Base-by-base conservation (phyloP, 2,797 vertebrate genomes). In the Gallinago nigripennis region DNA sequence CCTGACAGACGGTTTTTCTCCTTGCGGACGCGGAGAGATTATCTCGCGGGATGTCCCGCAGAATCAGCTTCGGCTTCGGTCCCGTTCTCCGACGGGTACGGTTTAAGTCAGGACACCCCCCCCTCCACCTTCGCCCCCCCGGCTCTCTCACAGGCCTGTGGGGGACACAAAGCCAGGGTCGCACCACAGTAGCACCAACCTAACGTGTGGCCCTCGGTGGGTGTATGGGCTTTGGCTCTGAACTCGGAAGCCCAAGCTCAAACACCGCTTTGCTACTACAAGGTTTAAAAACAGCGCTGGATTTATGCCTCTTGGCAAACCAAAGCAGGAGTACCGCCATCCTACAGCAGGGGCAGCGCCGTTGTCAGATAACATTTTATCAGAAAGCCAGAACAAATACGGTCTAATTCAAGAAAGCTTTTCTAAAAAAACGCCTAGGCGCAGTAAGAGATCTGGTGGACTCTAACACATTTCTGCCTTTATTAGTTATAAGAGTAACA, bases 161-260 rank as follows among this genome's bases (percentile, higher is more conserved):
- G 45, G 33, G 43, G 45, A 27, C 21, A 30, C 5, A 16, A 9
- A 46, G n/a, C 8, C 6, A 43, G 30, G 24, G 19, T 9, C 4
- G 3, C 24, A 4, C 18, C 4, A 3, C 8, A n/a, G 16, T 3
- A 4, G 54, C 2, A 30, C 31, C 21, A 2, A 1, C 8, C 1
- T 7, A 24, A 17, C 9, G 5, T 4, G 9, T 5, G 20, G 16
- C 50, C 69, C 7, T 8, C 4, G 25, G 1, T 0, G 2, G 71
- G 8, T 3, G 8, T 51, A 53, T 57, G 14, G 48, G 68, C 9
- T 35, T 35, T 11, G 28, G n/a, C 13, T 28, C 37, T 27, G 27
- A 15, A 2, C 16, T 17, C 5, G 50, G 27, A 45, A 50, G 23
- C 6, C 12, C 28, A 7, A 19, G 53, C 30, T 33, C 35, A 15